A percentile compares a stretch with the other conserved stretches of the same genome.
These are phyloP conservation scores for Zosterops pallidus DNA, from an alignment of 2,113 vertebrate species.

Conservation along the genomic window DNA sequence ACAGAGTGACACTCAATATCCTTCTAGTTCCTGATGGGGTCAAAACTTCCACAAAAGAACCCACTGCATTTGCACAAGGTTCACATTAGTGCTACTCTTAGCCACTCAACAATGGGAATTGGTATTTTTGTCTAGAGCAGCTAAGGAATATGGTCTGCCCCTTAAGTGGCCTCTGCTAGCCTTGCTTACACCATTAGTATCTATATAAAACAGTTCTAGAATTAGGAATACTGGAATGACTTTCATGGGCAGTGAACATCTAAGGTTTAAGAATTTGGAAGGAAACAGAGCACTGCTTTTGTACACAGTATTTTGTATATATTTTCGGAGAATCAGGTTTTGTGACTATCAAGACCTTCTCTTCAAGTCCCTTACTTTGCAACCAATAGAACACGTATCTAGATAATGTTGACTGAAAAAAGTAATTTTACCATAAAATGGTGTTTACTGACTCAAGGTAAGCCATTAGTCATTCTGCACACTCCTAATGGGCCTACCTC, in stretches of 20 bases:
- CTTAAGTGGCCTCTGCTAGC: not conserved
- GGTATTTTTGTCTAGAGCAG: not conserved
- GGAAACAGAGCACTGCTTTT: not conserved
- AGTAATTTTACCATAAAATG: not conserved
- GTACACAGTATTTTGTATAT: not conserved
- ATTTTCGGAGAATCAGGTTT: not conserved
- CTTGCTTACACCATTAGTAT: not conserved
- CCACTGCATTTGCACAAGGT: not conserved
- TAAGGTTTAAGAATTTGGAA: not conserved
- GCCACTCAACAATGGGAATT: accelerated
- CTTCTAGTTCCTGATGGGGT: not conserved
- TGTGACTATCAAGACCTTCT: not conserved
- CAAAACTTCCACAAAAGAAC: not conserved
- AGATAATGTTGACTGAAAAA: not conserved
- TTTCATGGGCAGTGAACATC: not conserved
- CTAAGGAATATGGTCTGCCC: not conserved
- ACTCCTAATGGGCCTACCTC: not conserved
- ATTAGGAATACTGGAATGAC: not conserved
- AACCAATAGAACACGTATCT: not conserved
- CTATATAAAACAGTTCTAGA: not conserved
- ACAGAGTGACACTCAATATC: not conserved
- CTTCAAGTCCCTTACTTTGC: not conserved
- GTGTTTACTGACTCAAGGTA: not conserved
- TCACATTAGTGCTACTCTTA: not conserved
- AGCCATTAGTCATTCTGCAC: not conserved